Percentiles rank a stretch among this genome's conserved stretches.
Conservation (phyloP, 1,140 invertebrate genomes). For the Condylostylus longicornis region DNA sequence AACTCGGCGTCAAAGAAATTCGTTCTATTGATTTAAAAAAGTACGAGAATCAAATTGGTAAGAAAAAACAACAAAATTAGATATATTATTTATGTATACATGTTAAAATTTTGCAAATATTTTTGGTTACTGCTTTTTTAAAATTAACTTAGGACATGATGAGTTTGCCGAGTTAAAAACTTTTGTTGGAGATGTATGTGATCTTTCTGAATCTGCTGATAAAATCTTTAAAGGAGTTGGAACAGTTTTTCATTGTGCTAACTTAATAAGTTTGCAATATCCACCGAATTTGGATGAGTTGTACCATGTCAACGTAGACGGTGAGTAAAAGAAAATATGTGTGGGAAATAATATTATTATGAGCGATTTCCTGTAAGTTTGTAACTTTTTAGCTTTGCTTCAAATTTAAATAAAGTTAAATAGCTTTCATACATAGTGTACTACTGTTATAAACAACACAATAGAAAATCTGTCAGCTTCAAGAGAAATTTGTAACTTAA, state of each 20-base stretch:
- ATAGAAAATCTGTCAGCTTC: too few relatives aligned
- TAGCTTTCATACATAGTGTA: too few relatives aligned
- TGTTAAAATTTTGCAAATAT: too few relatives aligned
- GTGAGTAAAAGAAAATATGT: too few relatives aligned
- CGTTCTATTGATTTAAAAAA: slow-evolving; percentile 42
- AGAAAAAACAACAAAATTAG: too few relatives aligned
- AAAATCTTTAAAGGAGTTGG: slow-evolving; percentile 37
- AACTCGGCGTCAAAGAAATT: slow-evolving; percentile 39
- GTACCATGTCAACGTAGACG: slow-evolving; percentile 43
- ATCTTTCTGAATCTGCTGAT: slow-evolving; percentile 30
- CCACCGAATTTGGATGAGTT: slow-evolving; percentile 40
- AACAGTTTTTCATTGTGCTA: slow-evolving; percentile 49
- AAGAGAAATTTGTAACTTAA: too few relatives aligned
- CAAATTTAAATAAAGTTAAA: too few relatives aligned
- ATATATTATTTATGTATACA: too few relatives aligned
- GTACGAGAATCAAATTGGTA: slow-evolving; percentile 39
- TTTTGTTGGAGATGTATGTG: slow-evolving; percentile 36
- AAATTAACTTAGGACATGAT: slow-evolving; percentile 20
- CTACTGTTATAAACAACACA: too few relatives aligned
- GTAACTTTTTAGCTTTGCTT: too few relatives aligned
- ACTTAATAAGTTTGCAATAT: slow-evolving; percentile 40
- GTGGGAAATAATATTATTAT: too few relatives aligned
- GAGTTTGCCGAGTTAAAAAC: slow-evolving; percentile 30
- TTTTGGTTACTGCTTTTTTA: neutral
- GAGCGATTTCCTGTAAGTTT: too few relatives aligned